phyloP scores from a whole-genome alignment of 53 echinoderm and acorn worm species.

The Crossaster papposus region DNA sequence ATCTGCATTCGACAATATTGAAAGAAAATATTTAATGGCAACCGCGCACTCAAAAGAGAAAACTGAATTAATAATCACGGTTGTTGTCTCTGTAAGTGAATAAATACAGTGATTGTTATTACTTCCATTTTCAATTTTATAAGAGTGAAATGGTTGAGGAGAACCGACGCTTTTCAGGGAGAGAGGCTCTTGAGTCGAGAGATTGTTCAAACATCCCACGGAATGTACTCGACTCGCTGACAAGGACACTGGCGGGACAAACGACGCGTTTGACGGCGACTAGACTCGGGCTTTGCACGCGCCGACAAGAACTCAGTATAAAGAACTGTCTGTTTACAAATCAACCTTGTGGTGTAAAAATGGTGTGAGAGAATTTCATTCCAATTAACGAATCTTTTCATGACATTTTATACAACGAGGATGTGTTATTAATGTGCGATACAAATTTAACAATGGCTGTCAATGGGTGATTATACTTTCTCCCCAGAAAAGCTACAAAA shows the following conservation, averaged over 20 bases:
- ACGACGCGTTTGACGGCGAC: neutral
- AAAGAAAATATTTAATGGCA: neutral
- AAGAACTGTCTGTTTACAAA: neutral
- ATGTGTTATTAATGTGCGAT: neutral
- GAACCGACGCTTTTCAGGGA: neutral
- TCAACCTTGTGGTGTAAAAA: neutral
- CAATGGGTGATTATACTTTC: neutral
- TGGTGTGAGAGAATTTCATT: neutral
- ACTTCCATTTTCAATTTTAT: slow-evolving; percentile 13
- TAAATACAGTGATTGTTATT: neutral
- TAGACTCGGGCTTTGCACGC: neutral
- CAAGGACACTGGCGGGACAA: neutral
- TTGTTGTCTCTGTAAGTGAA: neutral
- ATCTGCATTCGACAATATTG: neutral
- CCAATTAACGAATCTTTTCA: neutral
- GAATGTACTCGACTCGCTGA: neutral
- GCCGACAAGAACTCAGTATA: neutral
- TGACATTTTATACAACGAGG: neutral
- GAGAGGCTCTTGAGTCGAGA: neutral
- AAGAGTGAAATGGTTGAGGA: neutral
- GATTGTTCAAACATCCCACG: neutral
- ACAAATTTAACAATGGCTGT: neutral
- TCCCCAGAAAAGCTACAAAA: too few species aligned
- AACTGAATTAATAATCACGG: neutral
- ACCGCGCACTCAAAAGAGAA: neutral